Evolutionary conservation across 1,140 invertebrate genomes (phyloP).

Genomic region (Cephus cinctus): DNA sequence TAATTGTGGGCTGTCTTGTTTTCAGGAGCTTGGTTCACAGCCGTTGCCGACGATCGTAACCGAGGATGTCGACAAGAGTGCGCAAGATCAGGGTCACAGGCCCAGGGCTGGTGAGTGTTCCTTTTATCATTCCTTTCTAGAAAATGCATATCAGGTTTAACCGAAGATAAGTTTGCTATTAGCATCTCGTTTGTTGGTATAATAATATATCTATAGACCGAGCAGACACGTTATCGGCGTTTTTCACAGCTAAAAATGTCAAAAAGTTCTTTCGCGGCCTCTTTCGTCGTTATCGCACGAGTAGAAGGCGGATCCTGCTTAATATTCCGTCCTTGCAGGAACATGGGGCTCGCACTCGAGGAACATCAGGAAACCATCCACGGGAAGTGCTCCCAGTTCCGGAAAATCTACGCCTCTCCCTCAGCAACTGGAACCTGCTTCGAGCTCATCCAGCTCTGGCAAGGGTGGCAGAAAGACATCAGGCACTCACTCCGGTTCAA

Average conservation of each 20-base stretch:
- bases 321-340: constrained; percentile 56
- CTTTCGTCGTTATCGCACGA: no score
- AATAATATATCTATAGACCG: no score
- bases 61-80: constrained; percentile 49
- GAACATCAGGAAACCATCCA: constrained; percentile 42
- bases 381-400: constrained; percentile 42
- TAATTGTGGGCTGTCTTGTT: no score
- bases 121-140: no score
- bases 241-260: no score
- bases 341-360: constrained; percentile 64
- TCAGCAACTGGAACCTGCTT: constrained; percentile 36
- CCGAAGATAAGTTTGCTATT: no score
- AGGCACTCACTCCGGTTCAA: constrained; percentile 54
- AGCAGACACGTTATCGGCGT: no score
- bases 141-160: no score
- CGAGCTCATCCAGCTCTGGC: constrained; percentile 40
- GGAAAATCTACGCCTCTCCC: constrained; percentile 46
- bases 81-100: constrained; percentile 41
- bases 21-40: constrained; percentile 65
- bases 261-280: no score
- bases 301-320: no score
- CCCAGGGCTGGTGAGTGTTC: constrained; percentile 50
- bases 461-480: constrained; percentile 39
- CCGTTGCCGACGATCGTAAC: constrained; percentile 60
- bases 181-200: no score